Evolutionary conservation across 2,113 vertebrate species (phyloP), one percentile per base, ranked within the genome.

Genomic region (Atlantisia rogersi): DNA sequence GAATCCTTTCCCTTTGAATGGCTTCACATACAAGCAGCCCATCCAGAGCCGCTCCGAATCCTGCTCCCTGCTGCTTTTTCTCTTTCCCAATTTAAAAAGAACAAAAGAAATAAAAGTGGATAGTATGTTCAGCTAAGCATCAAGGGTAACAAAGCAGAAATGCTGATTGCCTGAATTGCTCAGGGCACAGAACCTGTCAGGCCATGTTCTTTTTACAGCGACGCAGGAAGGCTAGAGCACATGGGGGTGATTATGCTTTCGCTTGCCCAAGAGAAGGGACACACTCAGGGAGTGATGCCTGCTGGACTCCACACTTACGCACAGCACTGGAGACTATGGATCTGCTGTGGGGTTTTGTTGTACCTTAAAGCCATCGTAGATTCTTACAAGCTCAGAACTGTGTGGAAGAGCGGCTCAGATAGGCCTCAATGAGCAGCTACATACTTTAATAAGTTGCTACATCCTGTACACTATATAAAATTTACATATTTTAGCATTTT

Each of bases 391-490:
- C 52, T 92, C 50, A 74, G 56, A 71, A 29, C 37, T 78, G 69
- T 12, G 42, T 56, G 32, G 46, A 92, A 75, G 20, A 88, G 42
- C 69, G 71, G 40, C 64, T 95, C 46, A 88, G 48, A 10, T 32
- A 39, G 9, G 46, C 73, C 69, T 79, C 86, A 86, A 2, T 12
- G 48, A 84, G 52, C 60, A 90, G 39, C 58, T 60, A 80, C 52
- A 44, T 26, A 65, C 48, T 85, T 75, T 35, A 35, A 35, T 6
- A 93, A 90, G 82, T 67, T 86, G 50, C 19, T 92, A 84, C 80
- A 96, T 71, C 60, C 77, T 80, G 63, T 95, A 85, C 18, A 53
- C 52, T 68, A 68, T 91, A 81, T 82, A 90, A 90, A 93, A 93
- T 81, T 92, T 62, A 90, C 75, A 53, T 1, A 2, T 40, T n/a